Conservation (phyloP, 35 echinoderm and acorn worm species). For the Lytechinus variegatus region DNA sequence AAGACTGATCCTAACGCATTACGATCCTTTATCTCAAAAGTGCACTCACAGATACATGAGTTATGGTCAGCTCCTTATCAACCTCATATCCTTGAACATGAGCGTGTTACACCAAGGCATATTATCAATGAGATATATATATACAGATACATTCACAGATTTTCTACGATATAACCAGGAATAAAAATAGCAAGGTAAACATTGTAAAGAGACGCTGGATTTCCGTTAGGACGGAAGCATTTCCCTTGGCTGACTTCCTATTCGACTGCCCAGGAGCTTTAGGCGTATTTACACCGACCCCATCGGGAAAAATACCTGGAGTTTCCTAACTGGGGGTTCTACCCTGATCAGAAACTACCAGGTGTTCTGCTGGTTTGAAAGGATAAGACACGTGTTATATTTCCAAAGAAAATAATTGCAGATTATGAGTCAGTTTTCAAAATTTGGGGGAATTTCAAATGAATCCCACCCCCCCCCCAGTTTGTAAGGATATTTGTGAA, state of each 20-base stretch:
- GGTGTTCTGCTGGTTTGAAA: too few species aligned
- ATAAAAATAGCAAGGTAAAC: background rate
- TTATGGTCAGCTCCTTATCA: background rate
- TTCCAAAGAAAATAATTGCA: too few species aligned
- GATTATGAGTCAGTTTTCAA: too few species aligned
- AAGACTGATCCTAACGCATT: background rate
- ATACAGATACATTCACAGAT: background rate
- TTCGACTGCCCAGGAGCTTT: background rate
- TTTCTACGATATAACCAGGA: background rate
- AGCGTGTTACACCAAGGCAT: background rate
- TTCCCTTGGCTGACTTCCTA: background rate
- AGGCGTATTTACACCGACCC: too few species aligned
- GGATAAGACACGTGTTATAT: too few species aligned
- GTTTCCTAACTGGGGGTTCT: too few species aligned
- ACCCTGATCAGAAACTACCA: too few species aligned
- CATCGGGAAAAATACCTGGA: too few species aligned
- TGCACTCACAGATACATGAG: background rate
- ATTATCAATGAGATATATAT: background rate
- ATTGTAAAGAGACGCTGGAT: background rate
- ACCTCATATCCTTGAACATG: background rate
- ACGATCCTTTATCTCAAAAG: background rate
- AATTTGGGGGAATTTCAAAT: too few species aligned
- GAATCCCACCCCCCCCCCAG: too few species aligned
- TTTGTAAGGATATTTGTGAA: too few species aligned
- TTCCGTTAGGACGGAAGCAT: background rate